Conservation (phyloP, 2,113 vertebrate genomes). For the Stigmatopora nigra region DNA sequence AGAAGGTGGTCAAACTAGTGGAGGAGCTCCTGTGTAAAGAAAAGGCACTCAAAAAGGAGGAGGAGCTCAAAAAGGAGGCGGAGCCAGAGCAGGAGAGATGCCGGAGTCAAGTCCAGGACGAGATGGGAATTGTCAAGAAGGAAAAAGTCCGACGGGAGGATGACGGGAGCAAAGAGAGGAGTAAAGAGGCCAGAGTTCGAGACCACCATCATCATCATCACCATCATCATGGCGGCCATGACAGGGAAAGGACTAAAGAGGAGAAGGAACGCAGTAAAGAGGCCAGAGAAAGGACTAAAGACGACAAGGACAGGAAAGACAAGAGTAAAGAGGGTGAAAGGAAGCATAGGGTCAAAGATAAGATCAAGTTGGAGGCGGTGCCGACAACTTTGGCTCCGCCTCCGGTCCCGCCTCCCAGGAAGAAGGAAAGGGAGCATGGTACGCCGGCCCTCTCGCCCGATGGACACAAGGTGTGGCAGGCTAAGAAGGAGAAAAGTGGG, state of each 20-base stretch:
- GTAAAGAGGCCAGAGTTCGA: background rate
- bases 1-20: slow-evolving; percentile 21
- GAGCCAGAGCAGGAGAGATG: background rate
- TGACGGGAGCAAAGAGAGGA: background rate
- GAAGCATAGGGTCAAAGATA: slow-evolving; percentile 50
- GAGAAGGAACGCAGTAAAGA: background rate
- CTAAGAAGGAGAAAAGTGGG: slow-evolving; percentile 67
- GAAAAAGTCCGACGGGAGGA: slow-evolving; percentile 46
- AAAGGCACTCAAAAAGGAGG: slow-evolving; percentile 40
- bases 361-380: background rate
- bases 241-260: background rate
- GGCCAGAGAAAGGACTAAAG: background rate
- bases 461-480: slow-evolving; percentile 58
- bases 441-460: slow-evolving; percentile 30
- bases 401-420: background rate
- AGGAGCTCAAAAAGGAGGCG: slow-evolving; percentile 5
- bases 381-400: too few relatives aligned
- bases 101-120: slow-evolving; percentile 22
- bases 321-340: slow-evolving; percentile 38
- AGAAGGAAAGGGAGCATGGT: slow-evolving; percentile 55
- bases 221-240: too few relatives aligned
- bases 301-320: slow-evolving; percentile 52
- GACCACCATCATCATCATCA: too few relatives aligned
- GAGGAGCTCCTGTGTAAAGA: slow-evolving; percentile 37
- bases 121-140: slow-evolving; percentile 18